A percentile compares a stretch with the other conserved stretches of the same genome.
Evolutionary conservation across 2,888 invertebrate genomes (phyloP).

Genomic region (Leptinotarsa peninsularis): DNA sequence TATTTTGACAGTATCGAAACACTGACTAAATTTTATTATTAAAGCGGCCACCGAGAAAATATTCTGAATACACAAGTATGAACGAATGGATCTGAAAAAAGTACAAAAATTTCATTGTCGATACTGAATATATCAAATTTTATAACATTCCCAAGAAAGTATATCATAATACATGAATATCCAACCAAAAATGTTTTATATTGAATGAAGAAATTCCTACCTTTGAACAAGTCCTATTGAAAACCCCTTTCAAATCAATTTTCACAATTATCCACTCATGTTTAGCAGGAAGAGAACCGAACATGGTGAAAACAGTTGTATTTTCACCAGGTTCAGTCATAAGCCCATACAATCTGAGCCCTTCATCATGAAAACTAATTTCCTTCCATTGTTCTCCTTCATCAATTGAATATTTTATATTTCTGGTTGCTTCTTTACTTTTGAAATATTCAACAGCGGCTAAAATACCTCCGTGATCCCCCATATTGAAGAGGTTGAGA

Average conservation of each 20-base stretch:
- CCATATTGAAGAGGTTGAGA: conserved; percentile 88
- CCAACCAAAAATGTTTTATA: background rate
- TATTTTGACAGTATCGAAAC: no score
- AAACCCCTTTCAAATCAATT: conserved; percentile 70
- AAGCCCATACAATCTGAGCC: conserved; percentile 86
- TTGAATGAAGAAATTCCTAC: conserved; percentile 44
- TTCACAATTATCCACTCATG: conserved; percentile 93
- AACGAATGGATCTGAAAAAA: no score
- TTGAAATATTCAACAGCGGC: conserved; percentile 88
- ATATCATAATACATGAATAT: no score
- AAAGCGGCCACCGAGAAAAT: no score
- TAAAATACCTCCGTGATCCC: conserved; percentile 90
- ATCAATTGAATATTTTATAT: conserved; percentile 86
- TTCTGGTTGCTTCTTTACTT: conserved; percentile 80
- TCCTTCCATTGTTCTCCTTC: conserved; percentile 86
- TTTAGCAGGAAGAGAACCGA: conserved; percentile 81
- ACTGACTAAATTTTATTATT: no score
- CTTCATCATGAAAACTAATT: conserved; percentile 76
- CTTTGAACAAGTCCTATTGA: conserved; percentile 62
- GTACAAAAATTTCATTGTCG: no score
- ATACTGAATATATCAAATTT: no score
- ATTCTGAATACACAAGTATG: no score
- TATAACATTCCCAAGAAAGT: no score
- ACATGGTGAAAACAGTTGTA: conserved; percentile 91
- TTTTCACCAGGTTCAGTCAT: conserved; percentile 97